phyloP scores from a whole-genome alignment of 1,140 invertebrate species.

The Drosophila nigromelanica region DNA sequence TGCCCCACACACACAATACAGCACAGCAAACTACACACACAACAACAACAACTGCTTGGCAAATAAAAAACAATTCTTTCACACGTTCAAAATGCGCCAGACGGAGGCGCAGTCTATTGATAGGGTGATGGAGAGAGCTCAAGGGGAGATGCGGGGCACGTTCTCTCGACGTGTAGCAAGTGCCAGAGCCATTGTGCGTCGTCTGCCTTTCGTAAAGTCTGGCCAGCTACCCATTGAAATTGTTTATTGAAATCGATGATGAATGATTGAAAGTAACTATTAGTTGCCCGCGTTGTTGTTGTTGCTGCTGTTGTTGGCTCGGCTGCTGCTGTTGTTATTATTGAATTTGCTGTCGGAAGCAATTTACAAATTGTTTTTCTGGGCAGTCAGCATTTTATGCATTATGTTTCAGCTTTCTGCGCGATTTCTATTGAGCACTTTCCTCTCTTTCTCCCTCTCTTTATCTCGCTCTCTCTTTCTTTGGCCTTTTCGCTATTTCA shows the following conservation, averaged over 20 bases:
- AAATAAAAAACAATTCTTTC: slow-evolving; percentile 72
- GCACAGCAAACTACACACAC: slow-evolving; percentile 12
- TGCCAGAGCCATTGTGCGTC: slow-evolving; percentile 52
- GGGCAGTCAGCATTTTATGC: slow-evolving; percentile 34
- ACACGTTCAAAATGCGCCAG: slow-evolving; percentile 58
- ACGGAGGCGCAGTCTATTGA: slow-evolving; percentile 8
- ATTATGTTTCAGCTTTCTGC: slow-evolving; percentile 41
- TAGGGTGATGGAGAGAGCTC: background rate
- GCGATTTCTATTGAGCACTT: slow-evolving; percentile 31
- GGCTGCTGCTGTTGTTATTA: slow-evolving; percentile 53
- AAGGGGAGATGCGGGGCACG: background rate
- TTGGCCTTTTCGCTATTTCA: slow-evolving; percentile 1
- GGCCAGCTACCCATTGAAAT: slow-evolving; percentile 65
- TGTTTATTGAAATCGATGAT: slow-evolving; percentile 81
- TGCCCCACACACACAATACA: slow-evolving; percentile 30
- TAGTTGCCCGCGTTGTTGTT: slow-evolving; percentile 55
- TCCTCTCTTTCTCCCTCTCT: slow-evolving; percentile 15
- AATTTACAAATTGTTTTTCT: slow-evolving; percentile 67
- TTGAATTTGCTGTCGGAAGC: slow-evolving; percentile 78
- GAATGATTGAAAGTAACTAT: slow-evolving; percentile 81
- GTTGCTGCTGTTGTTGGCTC: slow-evolving; percentile 19
- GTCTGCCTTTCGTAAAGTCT: slow-evolving; percentile 32
- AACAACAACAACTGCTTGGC: slow-evolving; percentile 10
- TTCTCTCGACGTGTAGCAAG: slow-evolving; percentile 34
- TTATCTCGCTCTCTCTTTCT: background rate